Evolutionary conservation across 1,140 invertebrate genomes (phyloP), one percentile per base, ranked within the genome.

Genomic region (Brachionus calyciflorus): DNA sequence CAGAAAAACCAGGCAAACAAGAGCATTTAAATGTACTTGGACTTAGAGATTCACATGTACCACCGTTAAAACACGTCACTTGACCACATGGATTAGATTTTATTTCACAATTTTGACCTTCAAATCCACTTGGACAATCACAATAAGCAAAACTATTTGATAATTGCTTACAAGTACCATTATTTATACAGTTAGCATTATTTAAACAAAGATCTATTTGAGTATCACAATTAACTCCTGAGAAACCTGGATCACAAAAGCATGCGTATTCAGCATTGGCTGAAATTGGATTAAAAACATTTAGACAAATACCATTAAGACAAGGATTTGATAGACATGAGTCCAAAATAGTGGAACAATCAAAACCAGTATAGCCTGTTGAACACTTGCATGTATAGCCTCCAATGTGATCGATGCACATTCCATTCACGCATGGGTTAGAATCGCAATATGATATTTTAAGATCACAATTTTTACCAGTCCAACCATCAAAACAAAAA

Each of bases 31-130:
- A 49, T 21, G 19, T 75, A 17, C 24, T 46, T 5, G 33, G 5
- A 28, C 65, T 40, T 28, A 30, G 6, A 17, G n/a, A 48, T 48
- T 30, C 37, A 82, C 97, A 99, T 75, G 91, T 91, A 0, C 93
- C 96, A 24, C 91, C 91, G 84, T 99, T 98, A 79, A 90, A 87
- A 81, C 96, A 99, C 0, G 95, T 92, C 77, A 90, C 88, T 26
- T 87, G 88, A 5, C 88, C 85, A 83, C 96, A 98, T 80, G 97
- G 94, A 82, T 98, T 68, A 30, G 57, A 77, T n/a, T 10, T 12
- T 48, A 21, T 63, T 65, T 78, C 76, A 65, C 78, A 79, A 4
- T 78, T 24, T n/a, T 33, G 28, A 9, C 77, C 78, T 28, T 51
- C 69, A 24, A 78, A 79, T 2, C 78, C 78, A 24, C 7, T 14